Evolutionary conservation across 2,888 invertebrate species (phyloP), one percentile per base, ranked within the genome.

Genomic region (Ochropacha duplaris): DNA sequence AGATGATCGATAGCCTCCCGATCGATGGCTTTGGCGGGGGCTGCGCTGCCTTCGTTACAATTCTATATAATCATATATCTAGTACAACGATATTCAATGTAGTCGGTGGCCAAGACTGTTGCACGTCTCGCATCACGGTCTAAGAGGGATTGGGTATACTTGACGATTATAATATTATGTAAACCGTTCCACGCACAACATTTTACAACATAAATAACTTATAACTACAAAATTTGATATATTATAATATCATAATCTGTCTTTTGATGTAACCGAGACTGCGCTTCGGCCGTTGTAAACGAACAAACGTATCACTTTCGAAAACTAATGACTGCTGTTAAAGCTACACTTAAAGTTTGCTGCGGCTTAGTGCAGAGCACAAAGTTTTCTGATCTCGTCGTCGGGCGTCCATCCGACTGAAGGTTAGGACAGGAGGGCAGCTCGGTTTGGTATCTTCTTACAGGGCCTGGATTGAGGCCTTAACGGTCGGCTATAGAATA

Each of bases 141-240:
- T 44, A 62, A 65, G 59, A 62, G 66, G 66, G 65, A 62, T 44
- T 44, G 65, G 57, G 66, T 12, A 50, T 50, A 26, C 28, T 26
- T 26, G 28, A 26, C 16, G 24, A 50, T 26, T 50, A 50, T 22
- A 24, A n/a, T 22, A 26, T 6, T 22, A 26, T n/a, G 16, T 16
- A 22, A 50, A 50, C 50, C 26, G 28, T 50, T 61, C 57, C 62
- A 77, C 76, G 77, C 69, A 76, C 74, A 65, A 84, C 83, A 77
- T 83, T 76, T 76, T 78, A 78, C 70, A 86, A 84, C 79, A 82
- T 76, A 81, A 82, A 81, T 69, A 81, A 80, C 82, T 83, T 86
- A 84, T 75, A 68, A 66, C 83, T 86, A 86, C 44, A 44, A 57
- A 61, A 12, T 6, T 61, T 61, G 57, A 59, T 61, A 72, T 74